A percentile compares a stretch with the other conserved stretches of the same genome.
phyloP scores from a whole-genome alignment of 1,140 invertebrate species.

The Diorhabda carinulata region DNA sequence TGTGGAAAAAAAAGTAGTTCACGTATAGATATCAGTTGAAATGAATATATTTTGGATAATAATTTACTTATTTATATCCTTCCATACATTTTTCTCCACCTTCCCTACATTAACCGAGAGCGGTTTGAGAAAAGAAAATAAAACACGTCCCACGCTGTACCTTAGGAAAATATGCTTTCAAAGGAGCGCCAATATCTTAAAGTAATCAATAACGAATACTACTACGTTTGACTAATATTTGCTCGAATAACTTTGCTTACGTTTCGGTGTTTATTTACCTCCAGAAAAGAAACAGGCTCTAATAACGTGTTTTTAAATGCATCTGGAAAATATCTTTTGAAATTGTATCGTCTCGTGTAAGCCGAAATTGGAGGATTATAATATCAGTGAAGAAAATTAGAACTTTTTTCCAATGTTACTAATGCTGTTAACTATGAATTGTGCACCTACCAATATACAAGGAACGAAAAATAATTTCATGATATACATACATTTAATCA shows the following conservation, averaged over 20 bases:
- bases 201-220: not conserved
- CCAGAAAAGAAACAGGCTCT: not conserved
- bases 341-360: constrained; percentile 2
- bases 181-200: not conserved
- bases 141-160: not conserved
- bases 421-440: not conserved
- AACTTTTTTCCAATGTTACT: not conserved
- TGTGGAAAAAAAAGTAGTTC: too few relatives aligned
- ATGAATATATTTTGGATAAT: too few relatives aligned
- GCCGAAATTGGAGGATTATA: not conserved
- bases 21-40: too few relatives aligned
- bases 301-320: not conserved
- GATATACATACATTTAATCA: too few relatives aligned
- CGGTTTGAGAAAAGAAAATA: not conserved
- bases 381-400: not conserved
- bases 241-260: constrained; percentile 1
- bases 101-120: not conserved
- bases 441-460: too few relatives aligned
- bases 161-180: not conserved
- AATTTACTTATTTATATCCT: too few relatives aligned
- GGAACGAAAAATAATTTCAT: too few relatives aligned
- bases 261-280: constrained; percentile 2
- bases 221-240: not conserved
- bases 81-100: not conserved
- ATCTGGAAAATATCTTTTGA: constrained; percentile 2